These are phyloP conservation scores for Cryptoleucopteryx plumbea DNA, from an alignment of 2,113 vertebrate genomes.

Conservation along the genomic window DNA sequence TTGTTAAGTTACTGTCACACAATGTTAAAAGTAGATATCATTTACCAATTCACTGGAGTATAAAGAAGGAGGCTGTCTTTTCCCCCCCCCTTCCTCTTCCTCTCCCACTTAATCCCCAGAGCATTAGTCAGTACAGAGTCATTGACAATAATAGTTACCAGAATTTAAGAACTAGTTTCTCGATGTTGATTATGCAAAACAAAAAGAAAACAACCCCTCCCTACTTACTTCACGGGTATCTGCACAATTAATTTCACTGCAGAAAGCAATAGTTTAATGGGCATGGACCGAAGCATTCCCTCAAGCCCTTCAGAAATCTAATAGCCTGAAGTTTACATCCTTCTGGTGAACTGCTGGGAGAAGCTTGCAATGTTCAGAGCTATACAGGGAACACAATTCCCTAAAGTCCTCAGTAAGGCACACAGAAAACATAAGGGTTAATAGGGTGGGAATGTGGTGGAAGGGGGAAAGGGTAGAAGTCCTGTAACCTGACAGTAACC, in stretches of 20 bases:
- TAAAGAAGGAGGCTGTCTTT: background rate
- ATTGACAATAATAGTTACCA: background rate
- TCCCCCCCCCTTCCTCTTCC: background rate
- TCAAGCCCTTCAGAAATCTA: background rate
- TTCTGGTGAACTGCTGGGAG: background rate
- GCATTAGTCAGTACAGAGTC: background rate
- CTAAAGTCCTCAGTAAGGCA: background rate
- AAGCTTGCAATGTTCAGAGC: background rate
- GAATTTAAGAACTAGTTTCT: background rate
- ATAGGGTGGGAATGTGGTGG: fast-evolving
- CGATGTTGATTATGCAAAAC: background rate
- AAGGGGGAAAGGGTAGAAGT: background rate
- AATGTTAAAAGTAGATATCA: background rate
- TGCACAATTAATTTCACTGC: background rate
- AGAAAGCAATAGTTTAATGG: background rate
- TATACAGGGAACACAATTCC: background rate
- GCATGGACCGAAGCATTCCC: background rate
- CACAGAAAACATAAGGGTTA: background rate
- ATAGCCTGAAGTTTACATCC: background rate
- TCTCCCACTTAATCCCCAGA: background rate
- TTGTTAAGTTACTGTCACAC: background rate
- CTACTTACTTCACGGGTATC: background rate
- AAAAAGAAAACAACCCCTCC: background rate
- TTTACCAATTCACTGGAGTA: background rate
- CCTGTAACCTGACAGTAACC: background rate